A percentile compares a stretch with the other conserved stretches of the same genome.
Evolutionary conservation across 2,888 invertebrate species (phyloP).

Genomic region (Ferrisia virgata): DNA sequence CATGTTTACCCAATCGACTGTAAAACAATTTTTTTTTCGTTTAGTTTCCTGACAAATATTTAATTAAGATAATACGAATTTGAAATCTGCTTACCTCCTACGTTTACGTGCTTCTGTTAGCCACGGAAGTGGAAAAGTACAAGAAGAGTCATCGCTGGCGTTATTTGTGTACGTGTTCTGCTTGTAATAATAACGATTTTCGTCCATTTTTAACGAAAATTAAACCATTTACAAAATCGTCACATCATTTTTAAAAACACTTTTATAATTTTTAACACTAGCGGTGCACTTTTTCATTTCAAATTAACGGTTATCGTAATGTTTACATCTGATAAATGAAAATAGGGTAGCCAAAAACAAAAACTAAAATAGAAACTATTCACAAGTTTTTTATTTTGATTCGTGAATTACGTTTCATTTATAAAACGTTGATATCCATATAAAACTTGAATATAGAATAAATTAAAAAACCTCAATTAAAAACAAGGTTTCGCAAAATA

Average conservation of each 20-base stretch:
- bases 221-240: neutral
- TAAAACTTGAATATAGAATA: no score
- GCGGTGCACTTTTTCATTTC: neutral
- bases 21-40: neutral
- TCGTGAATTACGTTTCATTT: no score
- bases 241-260: neutral
- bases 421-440: no score
- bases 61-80: neutral
- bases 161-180: neutral
- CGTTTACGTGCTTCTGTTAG: constrained; percentile 10
- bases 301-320: constrained; percentile 6
- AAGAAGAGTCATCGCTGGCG: constrained; percentile 31
- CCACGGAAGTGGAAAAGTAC: neutral
- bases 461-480: no score
- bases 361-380: neutral
- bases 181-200: neutral
- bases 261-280: neutral
- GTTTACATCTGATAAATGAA: neutral
- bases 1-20: constrained; percentile 27
- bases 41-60: neutral
- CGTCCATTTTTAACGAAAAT: constrained; percentile 2
- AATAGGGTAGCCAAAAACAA: neutral
- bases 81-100: neutral
- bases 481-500: no score
- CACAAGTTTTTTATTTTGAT: no score